Evolutionary conservation across 2,113 vertebrate species (phyloP), one percentile per base, ranked within the genome.

Genomic region (Limnothrissa miodon): DNA sequence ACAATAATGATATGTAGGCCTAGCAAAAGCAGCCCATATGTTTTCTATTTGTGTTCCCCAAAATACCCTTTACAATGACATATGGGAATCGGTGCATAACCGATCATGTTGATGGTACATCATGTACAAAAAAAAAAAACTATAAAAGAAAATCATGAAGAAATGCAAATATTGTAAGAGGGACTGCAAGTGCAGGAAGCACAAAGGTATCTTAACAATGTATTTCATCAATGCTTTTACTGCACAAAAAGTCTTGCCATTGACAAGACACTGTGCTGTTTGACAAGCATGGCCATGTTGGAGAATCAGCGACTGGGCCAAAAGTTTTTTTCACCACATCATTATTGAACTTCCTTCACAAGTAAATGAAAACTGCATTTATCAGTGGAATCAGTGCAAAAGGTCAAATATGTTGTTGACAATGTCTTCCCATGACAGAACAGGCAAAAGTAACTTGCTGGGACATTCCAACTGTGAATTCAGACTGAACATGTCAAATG

Each of bases 401-500:
- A 66, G 59, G 59, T 66, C 59, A 66, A 33, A 66, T n/a, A 33
- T 29, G 25, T 66, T 66, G 59, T 66, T 33, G 59, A 66, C 59
- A 33, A 39, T 74, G 70, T 42, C 39, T 46, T 82, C 44, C 45
- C n/a, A 45, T 46, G 62, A 56, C 59, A 74, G 82, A 44, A 56
- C 59, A 74, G 82, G 81, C 80, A 29, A 83, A 83, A 70, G 44
- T 45, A 36, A 0, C 5, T 84, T 89, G 87, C 81, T 86, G 15
- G 85, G 84, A 82, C 39, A 84, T 88, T 84, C 78, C 78, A 81
- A 23, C 0, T 82, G 85, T 80, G n/a, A 81, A 85, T 87, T 85
- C 74, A 56, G 84, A 86, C 85, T 83, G 46, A 81, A 78, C 6
- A 85, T 90, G 88, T 87, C 84, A 88, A 79, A 89, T 87, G 80